Percentiles rank a stretch among this genome's conserved stretches.
These are phyloP conservation scores for Drosophila prosaltans DNA, from an alignment of 1,140 invertebrate genomes.

Conservation along the genomic window DNA sequence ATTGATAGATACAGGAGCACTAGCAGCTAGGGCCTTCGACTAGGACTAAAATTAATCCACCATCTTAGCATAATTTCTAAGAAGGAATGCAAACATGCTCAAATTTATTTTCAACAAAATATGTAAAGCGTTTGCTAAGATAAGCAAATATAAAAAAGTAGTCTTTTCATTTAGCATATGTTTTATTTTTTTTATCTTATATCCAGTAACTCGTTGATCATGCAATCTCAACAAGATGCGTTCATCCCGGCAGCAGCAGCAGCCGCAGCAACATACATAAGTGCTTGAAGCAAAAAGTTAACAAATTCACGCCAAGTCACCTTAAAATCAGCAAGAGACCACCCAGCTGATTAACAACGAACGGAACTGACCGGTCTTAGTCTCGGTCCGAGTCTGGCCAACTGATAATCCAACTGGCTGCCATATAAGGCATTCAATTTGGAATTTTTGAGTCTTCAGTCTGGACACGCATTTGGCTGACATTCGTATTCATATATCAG, in stretches of 20 bases:
- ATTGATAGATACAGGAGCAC: too few species aligned
- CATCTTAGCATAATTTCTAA: too few species aligned
- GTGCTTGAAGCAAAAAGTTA: conserved; percentile 65
- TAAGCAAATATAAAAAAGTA: too few species aligned
- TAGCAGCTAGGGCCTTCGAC: too few species aligned
- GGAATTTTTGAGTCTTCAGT: conserved; percentile 27
- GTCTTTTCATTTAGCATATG: too few species aligned
- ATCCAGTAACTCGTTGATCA: not conserved
- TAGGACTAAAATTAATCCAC: too few species aligned
- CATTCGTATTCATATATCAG: conserved; percentile 70
- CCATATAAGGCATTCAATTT: conserved; percentile 57
- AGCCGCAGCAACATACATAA: conserved; percentile 24
- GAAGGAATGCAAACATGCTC: too few species aligned
- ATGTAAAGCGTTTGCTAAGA: too few species aligned
- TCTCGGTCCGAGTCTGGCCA: conserved; percentile 3
- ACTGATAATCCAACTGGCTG: conserved; percentile 50
- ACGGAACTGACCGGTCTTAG: conserved; percentile 33
- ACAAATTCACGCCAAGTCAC: conserved; percentile 83
- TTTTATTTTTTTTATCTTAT: too few species aligned
- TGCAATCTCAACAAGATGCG: not conserved
- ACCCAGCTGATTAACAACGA: conserved; percentile 62
- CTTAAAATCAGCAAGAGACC: conserved; percentile 76
- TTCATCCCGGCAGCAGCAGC: conserved; percentile 12
- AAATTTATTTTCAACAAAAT: too few species aligned
- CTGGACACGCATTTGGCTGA: conserved; percentile 23